These are phyloP conservation scores for Sula dactylatra DNA, from an alignment of 2,113 vertebrate species.

Conservation along the genomic window DNA sequence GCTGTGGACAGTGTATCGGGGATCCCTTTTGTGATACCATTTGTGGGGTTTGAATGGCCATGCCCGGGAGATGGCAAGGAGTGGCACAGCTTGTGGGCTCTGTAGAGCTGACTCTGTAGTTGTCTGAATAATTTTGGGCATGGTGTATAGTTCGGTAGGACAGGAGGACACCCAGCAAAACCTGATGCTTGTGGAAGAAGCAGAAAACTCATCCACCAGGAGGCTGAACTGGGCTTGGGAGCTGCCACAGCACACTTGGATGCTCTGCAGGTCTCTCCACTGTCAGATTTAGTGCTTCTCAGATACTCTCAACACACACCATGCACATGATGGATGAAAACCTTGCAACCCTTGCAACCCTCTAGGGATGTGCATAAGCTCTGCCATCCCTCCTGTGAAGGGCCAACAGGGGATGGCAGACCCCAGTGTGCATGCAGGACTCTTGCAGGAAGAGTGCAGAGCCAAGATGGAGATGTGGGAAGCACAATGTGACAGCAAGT, in stretches of 20 bases:
- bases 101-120: background rate
- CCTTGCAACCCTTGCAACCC: background rate
- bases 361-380: rapidly evolving
- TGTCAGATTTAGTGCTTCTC: background rate
- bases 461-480: background rate
- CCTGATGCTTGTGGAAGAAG: background rate
- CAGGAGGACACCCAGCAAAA: background rate
- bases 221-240: background rate
- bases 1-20: background rate
- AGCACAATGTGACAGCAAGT: background rate
- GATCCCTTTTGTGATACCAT: background rate
- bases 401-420: background rate
- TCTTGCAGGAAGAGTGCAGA: background rate
- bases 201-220: background rate
- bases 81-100: background rate
- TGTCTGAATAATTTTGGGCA: background rate
- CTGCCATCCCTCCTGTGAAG: background rate
- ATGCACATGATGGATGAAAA: background rate
- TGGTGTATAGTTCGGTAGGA: background rate
- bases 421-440: background rate
- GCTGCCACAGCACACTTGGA: background rate
- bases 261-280: background rate
- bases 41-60: background rate
- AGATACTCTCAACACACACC: background rate
- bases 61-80: background rate